Conservation (phyloP, 1,140 invertebrate genomes). For the Oscheius sp. region DNA sequence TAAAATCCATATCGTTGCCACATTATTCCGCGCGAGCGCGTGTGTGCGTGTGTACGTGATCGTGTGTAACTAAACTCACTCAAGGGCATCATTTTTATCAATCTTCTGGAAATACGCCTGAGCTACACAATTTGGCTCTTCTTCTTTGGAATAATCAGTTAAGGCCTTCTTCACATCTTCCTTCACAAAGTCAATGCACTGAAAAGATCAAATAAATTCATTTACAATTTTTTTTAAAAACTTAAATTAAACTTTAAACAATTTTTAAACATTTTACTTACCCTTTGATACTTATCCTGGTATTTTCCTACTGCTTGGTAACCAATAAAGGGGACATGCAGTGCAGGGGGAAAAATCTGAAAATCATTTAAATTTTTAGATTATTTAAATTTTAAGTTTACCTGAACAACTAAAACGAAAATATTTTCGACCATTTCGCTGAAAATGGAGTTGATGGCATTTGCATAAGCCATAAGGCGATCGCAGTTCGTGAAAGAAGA, state of each 20-base stretch:
- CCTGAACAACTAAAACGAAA: neutral
- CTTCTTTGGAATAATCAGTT: neutral
- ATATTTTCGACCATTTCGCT: neutral
- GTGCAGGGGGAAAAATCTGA: neutral
- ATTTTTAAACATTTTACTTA: too few species aligned
- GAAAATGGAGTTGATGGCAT: neutral
- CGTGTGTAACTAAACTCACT: too few species aligned
- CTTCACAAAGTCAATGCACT: slow-evolving; percentile 2
- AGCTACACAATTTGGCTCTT: slow-evolving; percentile 4
- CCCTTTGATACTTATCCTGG: neutral
- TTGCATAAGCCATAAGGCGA: neutral
- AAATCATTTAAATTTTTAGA: neutral
- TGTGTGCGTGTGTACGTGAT: too few species aligned
- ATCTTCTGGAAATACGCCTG: slow-evolving; percentile 8
- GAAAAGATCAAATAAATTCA: neutral
- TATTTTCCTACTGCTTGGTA: neutral
- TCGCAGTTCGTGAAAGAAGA: slow-evolving; percentile 4
- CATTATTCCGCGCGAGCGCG: too few species aligned
- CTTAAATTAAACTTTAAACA: too few species aligned
- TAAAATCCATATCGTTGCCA: too few species aligned
- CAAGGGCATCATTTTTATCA: neutral
- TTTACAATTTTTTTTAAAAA: neutral
- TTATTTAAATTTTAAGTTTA: neutral
- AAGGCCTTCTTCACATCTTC: neutral
- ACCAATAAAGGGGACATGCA: neutral